Evolutionary conservation across 2,113 vertebrate species (phyloP), one percentile per base, ranked within the genome.

Genomic region (Chrysemys picta): DNA sequence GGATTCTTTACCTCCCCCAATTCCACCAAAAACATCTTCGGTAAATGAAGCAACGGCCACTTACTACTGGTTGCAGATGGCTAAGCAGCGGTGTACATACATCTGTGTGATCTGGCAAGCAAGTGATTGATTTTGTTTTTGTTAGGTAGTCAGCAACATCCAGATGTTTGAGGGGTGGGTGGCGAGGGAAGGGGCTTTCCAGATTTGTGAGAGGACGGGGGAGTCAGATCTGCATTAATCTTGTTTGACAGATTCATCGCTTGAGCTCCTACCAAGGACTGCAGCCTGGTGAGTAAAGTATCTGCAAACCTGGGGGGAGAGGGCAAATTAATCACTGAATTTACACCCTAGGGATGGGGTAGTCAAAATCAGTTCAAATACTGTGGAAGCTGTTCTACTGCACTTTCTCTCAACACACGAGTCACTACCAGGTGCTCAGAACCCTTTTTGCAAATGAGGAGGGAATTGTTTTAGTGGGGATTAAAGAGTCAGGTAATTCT

Each of bases 291-390:
- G 1, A 1, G 82, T 57, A 96, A 94, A 88, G 38, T 84, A 92
- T 4, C 59, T 85, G 25, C 59, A 53, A 89, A 91, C 54, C 50
- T 89, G 50, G 82, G 59, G 16, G 56, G 10, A 57, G 56, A 27
- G 56, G 76, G 10, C 1, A 45, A 91, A 79, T 87, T 59, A 84
- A 12, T 27, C 0, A 0, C 2, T 50, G 47, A 92, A 16, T 89
- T 95, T 92, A 94, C 35, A 78, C 19, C 21, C 50, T 50, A 90
- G 81, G 17, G 21, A 75, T 25, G 84, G 19, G 38, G 84, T 91
- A 90, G 72, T 92, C 78, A 45, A 21, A 87, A 29, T 78, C 53
- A 57, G 22, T 82, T 95, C 45, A 91, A 93, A 86, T 31, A 59
- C 3, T 53, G 50, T 13, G 69, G 69, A 75, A 89, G 52, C 24